phyloP scores from a whole-genome alignment of 2,797 vertebrate genomes.

The Gallirallus australis region DNA sequence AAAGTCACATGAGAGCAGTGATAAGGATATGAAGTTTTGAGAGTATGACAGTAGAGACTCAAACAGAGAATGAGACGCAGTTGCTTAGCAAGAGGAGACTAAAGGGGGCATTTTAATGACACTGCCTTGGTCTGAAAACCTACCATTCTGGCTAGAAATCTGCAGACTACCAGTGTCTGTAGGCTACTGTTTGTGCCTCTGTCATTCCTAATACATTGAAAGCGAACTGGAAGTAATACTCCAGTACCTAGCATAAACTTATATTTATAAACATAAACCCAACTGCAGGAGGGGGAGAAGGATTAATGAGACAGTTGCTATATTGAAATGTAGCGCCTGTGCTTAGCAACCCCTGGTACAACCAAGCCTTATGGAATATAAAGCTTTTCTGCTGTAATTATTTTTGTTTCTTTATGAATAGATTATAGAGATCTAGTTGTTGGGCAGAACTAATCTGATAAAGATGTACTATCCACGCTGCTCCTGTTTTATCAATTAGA shows the following conservation, averaged over 20 bases:
- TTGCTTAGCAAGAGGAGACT: background rate
- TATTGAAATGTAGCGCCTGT: background rate
- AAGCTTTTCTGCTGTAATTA: background rate
- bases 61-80: background rate
- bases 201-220: background rate
- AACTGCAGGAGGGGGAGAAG: background rate
- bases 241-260: background rate
- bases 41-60: background rate
- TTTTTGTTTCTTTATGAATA: background rate
- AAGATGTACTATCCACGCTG: background rate
- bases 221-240: background rate
- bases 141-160: background rate
- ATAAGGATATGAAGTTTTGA: background rate
- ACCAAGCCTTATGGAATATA: background rate
- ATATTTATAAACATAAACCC: background rate
- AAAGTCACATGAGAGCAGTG: background rate
- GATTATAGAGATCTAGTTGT: slow-evolving; percentile 6
- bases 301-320: background rate
- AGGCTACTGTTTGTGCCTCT: background rate
- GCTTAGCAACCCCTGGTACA: background rate
- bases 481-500: background rate
- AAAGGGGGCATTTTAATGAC: background rate
- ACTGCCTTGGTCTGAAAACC: background rate
- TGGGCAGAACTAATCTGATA: background rate
- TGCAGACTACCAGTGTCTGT: background rate